These are phyloP conservation scores for Cordilura impudica DNA, from an alignment of 2,888 invertebrate species.

Conservation along the genomic window DNA sequence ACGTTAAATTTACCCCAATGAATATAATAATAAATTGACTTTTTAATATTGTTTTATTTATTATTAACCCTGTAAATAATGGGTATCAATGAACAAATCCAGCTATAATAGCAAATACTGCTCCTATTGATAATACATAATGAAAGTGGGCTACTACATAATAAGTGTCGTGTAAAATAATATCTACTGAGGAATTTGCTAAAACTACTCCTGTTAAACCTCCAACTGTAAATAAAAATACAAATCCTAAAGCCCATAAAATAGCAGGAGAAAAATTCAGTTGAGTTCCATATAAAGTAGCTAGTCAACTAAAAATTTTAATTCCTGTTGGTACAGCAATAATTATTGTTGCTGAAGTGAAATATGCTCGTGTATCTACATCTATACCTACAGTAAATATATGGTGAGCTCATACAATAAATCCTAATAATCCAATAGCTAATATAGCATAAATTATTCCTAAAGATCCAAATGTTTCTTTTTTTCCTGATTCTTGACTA, in stretches of 20 bases:
- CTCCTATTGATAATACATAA: conserved; percentile 88
- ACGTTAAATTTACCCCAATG: conserved; percentile 87
- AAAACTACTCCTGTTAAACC: conserved; percentile 84
- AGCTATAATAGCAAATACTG: conserved; percentile 87
- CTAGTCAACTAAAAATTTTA: conserved; percentile 89
- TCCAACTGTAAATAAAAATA: conserved; percentile 87
- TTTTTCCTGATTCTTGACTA: conserved; percentile 86
- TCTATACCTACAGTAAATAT: conserved; percentile 92
- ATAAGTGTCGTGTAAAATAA: conserved; percentile 88
- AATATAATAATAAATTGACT: conserved; percentile 86
- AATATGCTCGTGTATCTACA: conserved; percentile 90
- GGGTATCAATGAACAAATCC: conserved; percentile 86
- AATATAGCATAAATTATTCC: conserved; percentile 88
- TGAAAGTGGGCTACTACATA: conserved; percentile 91
- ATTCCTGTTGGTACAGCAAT: conserved; percentile 92
- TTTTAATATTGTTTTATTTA: conserved; percentile 82
- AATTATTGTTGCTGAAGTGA: conserved; percentile 91
- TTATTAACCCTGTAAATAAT: conserved; percentile 81
- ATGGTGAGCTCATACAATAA: conserved; percentile 91
- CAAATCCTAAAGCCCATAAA: conserved; percentile 86
- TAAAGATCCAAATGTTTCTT: conserved; percentile 84
- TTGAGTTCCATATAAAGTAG: conserved; percentile 83
- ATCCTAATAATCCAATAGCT: conserved; percentile 89
- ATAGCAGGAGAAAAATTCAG: conserved; percentile 81
- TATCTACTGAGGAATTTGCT: conserved; percentile 87